These are phyloP conservation scores for Cantharis nigra DNA, from an alignment of 2,888 invertebrate species.

Conservation along the genomic window DNA sequence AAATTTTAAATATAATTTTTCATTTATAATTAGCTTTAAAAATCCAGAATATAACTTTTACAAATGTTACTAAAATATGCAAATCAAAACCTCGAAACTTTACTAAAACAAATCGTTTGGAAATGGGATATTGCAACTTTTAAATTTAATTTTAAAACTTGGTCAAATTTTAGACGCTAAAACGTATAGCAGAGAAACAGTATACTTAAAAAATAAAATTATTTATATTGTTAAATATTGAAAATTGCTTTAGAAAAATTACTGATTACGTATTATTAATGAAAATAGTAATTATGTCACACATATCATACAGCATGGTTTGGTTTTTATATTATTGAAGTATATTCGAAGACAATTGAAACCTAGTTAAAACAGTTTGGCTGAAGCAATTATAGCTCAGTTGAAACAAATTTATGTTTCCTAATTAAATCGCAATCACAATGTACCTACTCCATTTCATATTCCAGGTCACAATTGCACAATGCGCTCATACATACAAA, in stretches of 20 bases:
- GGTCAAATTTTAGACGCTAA: not conserved
- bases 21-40: not conserved
- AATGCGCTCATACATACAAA: not conserved
- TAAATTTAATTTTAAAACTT: slow-evolving; percentile 3
- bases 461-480: not conserved
- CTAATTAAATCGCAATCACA: not conserved
- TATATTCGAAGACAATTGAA: not conserved
- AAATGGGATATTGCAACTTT: slow-evolving; percentile 3
- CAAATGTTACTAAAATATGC: not conserved
- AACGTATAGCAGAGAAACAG: not conserved
- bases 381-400: not conserved
- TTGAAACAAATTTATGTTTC: not conserved
- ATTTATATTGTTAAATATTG: not conserved
- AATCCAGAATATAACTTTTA: not conserved
- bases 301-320: not conserved
- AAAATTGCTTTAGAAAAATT: not conserved
- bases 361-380: not conserved
- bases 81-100: not conserved
- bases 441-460: not conserved
- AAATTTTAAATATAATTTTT: not conserved
- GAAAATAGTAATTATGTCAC: not conserved
- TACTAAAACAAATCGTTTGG: slow-evolving; percentile 3
- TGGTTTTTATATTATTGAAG: not conserved
- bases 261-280: not conserved
- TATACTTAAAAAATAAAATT: not conserved